These are phyloP conservation scores for Tinamus guttatus DNA, from an alignment of 2,113 vertebrate genomes.

Conservation along the genomic window DNA sequence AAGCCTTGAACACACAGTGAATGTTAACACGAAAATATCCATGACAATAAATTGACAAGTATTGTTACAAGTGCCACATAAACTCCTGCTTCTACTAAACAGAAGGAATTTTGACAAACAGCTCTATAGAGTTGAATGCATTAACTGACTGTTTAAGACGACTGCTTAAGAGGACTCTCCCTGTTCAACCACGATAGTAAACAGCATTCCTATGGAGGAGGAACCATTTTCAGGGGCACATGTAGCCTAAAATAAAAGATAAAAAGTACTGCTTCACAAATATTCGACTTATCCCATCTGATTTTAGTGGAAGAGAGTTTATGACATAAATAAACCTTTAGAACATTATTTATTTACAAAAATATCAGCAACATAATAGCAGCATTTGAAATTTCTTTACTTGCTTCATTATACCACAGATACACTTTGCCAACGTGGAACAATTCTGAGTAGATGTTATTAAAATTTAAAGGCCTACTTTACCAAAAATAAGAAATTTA, in stretches of 20 bases:
- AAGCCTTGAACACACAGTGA: not conserved
- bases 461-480: not conserved
- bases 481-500: not conserved
- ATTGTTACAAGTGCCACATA: not conserved
- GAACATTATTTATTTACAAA: slow-evolving; percentile 70
- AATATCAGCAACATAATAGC: slow-evolving; percentile 39
- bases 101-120: not conserved
- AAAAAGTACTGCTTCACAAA: not conserved
- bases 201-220: not conserved
- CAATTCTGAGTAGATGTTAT: not conserved
- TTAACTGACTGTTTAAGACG: not conserved
- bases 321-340: slow-evolving; percentile 7
- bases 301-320: slow-evolving; percentile 14
- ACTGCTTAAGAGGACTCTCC: not conserved
- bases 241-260: not conserved
- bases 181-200: not conserved
- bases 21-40: not conserved
- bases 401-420: slow-evolving; percentile 45
- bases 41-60: not conserved
- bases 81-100: not conserved
- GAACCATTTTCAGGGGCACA: not conserved
- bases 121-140: not conserved
- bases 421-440: slow-evolving; percentile 6
- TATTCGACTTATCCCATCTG: not conserved
- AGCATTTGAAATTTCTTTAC: slow-evolving; percentile 44